These are phyloP conservation scores for Lasius platythorax DNA, from an alignment of 2,888 invertebrate genomes.

Conservation along the genomic window DNA sequence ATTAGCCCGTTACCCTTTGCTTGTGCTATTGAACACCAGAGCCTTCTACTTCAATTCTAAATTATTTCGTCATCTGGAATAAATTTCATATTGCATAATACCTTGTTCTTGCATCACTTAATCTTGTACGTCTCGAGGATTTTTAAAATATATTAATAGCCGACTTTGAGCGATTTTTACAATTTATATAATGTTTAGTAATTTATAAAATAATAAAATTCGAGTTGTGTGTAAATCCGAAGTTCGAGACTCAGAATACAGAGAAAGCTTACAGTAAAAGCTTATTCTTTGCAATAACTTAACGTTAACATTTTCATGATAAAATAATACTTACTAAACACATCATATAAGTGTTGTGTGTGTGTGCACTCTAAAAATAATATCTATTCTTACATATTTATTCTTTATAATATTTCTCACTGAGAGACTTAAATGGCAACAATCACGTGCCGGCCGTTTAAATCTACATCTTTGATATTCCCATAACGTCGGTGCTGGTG, in stretches of 20 bases:
- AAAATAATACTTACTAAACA: background rate
- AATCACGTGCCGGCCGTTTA: background rate
- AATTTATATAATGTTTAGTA: background rate
- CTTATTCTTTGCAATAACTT: background rate
- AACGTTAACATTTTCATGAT: background rate
- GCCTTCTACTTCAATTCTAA: too few species aligned
- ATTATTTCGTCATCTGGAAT: background rate
- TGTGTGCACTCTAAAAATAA: background rate
- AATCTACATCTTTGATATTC: constrained; percentile 1
- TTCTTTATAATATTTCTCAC: background rate
- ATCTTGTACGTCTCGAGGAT: background rate
- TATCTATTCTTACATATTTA: background rate
- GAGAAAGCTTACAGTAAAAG: background rate
- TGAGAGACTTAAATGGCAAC: background rate
- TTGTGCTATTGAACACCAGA: too few species aligned
- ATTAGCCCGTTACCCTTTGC: too few species aligned
- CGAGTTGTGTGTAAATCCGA: background rate
- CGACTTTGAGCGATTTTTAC: background rate
- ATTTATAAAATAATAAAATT: background rate
- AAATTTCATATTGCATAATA: background rate
- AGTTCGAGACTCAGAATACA: background rate
- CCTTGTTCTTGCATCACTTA: background rate
- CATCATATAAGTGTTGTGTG: background rate
- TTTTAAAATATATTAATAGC: background rate
- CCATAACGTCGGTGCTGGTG: background rate